These are phyloP conservation scores for Xylocampa areola DNA, from an alignment of 2,888 invertebrate species.

Conservation along the genomic window DNA sequence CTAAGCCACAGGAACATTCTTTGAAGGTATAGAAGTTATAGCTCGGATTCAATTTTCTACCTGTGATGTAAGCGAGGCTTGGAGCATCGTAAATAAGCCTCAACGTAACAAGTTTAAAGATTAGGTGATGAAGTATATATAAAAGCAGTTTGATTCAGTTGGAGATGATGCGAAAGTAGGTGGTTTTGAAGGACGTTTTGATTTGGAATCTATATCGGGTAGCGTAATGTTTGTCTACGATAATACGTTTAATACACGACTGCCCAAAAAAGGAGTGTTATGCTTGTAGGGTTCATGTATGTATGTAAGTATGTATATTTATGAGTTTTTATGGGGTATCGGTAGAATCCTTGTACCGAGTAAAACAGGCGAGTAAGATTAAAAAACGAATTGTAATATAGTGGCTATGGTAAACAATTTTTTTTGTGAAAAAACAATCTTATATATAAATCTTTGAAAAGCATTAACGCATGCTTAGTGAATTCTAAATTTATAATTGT, in stretches of 20 bases:
- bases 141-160: conserved; percentile 5
- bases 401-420: no score
- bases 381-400: no score
- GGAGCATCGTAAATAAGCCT: conserved; percentile 21
- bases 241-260: background rate
- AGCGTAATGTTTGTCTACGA: background rate
- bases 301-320: no score
- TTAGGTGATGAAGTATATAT: conserved; percentile 6
- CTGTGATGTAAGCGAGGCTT: conserved; percentile 15
- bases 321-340: no score
- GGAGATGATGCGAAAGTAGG: background rate
- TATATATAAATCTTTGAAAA: no score
- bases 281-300: no score
- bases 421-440: no score
- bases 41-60: conserved; percentile 25
- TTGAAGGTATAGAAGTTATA: conserved; percentile 1
- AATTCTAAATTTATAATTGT: no score
- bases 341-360: no score
- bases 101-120: conserved; percentile 22
- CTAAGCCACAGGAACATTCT: conserved; percentile 9
- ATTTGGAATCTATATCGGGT: background rate
- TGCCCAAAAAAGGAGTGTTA: no score
- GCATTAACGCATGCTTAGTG: no score
- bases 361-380: no score
- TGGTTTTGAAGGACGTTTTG: background rate